phyloP scores from a whole-genome alignment of 2,888 invertebrate species.

The Xestobium rufovillosum region DNA sequence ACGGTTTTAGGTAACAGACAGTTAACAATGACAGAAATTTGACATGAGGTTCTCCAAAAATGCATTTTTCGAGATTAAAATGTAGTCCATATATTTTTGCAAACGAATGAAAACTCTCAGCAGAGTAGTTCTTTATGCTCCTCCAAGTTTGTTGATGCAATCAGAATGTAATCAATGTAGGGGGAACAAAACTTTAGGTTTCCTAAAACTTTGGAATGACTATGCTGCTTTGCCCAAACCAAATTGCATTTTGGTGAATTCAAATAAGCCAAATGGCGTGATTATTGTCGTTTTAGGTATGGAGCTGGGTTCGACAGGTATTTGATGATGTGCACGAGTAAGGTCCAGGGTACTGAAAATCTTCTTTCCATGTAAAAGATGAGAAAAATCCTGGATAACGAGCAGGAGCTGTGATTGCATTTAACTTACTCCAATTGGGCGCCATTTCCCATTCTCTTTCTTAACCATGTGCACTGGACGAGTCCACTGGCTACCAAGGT shows the following conservation, averaged over 20 bases:
- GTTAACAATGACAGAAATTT: no score
- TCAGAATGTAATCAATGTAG: no score
- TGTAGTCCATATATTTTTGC: no score
- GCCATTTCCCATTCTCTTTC: slow-evolving; percentile 24
- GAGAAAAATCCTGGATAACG: no score
- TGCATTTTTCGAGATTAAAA: no score
- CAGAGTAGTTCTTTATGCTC: no score
- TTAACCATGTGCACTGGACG: slow-evolving; percentile 26
- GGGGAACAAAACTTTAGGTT: no score
- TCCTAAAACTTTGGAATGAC: slow-evolving; percentile 32
- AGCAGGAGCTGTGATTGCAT: slow-evolving; percentile 20
- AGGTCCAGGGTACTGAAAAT: background rate
- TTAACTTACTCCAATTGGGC: slow-evolving; percentile 27
- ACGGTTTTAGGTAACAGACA: no score
- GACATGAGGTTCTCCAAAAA: no score
- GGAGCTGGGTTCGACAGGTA: slow-evolving; percentile 29
- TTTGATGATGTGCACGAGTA: slow-evolving; percentile 30
- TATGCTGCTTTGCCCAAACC: slow-evolving; percentile 32
- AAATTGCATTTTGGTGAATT: slow-evolving; percentile 28
- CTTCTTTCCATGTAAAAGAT: slow-evolving; percentile 6
- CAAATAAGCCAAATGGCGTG: slow-evolving; percentile 34
- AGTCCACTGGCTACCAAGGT: no score
- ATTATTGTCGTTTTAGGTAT: slow-evolving; percentile 34
- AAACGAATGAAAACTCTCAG: no score
- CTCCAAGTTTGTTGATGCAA: no score